phyloP scores from a whole-genome alignment of 2,797 vertebrate genomes.

The Cossypha caffra region DNA sequence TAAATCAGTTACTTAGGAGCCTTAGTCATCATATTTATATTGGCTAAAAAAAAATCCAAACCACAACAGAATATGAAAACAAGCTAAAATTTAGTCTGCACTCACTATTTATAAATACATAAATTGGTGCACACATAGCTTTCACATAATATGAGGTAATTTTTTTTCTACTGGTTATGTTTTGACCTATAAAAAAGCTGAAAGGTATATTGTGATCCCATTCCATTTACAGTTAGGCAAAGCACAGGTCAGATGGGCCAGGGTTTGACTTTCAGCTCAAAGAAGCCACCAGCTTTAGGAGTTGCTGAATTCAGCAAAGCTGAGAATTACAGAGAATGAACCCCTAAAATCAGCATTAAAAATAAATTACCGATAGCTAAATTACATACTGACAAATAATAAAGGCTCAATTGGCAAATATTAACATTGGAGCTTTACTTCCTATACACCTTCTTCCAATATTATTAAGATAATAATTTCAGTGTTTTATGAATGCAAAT shows the following conservation, averaged over 20 bases:
- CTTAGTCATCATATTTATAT: constrained; percentile 68
- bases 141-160: background rate
- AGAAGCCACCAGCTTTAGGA: background rate
- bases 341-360: background rate
- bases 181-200: constrained; percentile 18
- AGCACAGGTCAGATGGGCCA: background rate
- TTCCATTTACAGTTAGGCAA: background rate
- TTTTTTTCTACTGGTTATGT: background rate
- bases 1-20: constrained; percentile 74
- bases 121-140: background rate
- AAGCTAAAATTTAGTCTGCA: constrained; percentile 38
- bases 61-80: constrained; percentile 61
- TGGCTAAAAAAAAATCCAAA: constrained; percentile 66
- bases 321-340: background rate
- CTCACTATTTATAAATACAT: constrained; percentile 16
- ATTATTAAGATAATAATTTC: background rate
- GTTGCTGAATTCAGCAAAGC: background rate
- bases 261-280: background rate
- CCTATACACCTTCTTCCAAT: background rate
- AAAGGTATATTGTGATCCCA: background rate
- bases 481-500: constrained; percentile 16
- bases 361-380: background rate
- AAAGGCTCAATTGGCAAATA: background rate
- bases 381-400: background rate
- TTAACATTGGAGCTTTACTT: background rate